phyloP scores from a whole-genome alignment of 2,113 vertebrate species.

The Setophaga kirtlandii region DNA sequence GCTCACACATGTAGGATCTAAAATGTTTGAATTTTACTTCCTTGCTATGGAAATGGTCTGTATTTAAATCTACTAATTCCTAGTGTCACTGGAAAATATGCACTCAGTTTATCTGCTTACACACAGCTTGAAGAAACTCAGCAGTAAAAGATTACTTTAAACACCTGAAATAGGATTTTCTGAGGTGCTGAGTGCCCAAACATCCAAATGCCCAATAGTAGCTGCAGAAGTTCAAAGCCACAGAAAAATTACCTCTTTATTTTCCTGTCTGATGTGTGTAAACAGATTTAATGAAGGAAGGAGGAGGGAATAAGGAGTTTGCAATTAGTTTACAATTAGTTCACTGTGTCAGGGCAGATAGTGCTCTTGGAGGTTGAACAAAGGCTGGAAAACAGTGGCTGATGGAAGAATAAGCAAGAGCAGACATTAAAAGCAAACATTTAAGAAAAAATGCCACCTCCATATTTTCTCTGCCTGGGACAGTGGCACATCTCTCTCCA shows the following conservation, averaged over 20 bases:
- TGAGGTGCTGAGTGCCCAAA: neutral
- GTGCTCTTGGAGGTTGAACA: neutral
- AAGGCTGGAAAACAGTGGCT: neutral
- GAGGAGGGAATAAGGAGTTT: neutral
- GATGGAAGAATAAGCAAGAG: neutral
- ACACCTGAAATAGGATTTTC: slow-evolving; percentile 10
- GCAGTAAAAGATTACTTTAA: slow-evolving; percentile 15
- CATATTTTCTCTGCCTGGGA: neutral
- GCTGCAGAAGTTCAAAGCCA: neutral
- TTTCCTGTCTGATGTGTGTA: neutral
- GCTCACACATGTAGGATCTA: neutral
- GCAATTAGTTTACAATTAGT: neutral
- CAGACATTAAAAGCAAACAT: neutral
- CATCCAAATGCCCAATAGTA: neutral
- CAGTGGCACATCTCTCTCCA: neutral
- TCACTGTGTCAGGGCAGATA: neutral
- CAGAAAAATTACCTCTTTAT: neutral
- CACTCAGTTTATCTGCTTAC: neutral
- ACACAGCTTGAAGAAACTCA: neutral
- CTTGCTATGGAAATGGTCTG: neutral
- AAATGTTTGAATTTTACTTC: neutral
- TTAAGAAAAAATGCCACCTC: neutral
- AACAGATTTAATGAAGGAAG: neutral
- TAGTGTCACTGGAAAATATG: neutral
- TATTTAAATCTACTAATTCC: slow-evolving; percentile 39